These are phyloP conservation scores for Aspidiotus destructor DNA, from an alignment of 2,888 invertebrate species.

Conservation along the genomic window DNA sequence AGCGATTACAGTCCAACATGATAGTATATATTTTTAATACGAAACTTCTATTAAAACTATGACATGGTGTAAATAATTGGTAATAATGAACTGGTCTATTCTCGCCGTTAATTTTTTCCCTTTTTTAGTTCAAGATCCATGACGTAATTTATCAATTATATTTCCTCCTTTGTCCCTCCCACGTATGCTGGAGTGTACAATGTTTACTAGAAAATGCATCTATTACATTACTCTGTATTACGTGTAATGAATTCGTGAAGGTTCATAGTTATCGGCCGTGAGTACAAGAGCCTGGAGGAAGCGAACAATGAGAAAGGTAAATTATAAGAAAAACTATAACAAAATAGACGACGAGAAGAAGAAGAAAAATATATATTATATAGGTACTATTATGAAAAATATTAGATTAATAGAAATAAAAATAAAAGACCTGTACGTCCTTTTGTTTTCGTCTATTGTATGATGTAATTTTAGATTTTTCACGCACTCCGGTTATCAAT, in stretches of 20 bases:
- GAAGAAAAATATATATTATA: no score
- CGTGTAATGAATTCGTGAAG: constrained; percentile 33
- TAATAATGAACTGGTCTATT: constrained; percentile 31
- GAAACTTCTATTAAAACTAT: constrained; percentile 34
- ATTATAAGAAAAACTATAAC: constrained; percentile 21
- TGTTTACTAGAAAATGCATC: constrained; percentile 32
- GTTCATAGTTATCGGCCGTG: constrained; percentile 28
- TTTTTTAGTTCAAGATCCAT: constrained; percentile 32
- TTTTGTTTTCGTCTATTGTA: constrained; percentile 28
- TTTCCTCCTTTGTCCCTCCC: constrained; percentile 30
- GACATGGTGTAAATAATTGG: constrained; percentile 34
- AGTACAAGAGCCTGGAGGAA: constrained; percentile 19
- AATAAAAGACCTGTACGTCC: constrained; percentile 20
- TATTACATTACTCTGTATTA: constrained; percentile 27
- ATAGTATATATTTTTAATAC: constrained; percentile 28
- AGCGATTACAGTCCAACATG: constrained; percentile 29
- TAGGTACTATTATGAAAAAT: constrained; percentile 24
- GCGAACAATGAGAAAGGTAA: constrained; percentile 21
- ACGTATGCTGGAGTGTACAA: constrained; percentile 27
- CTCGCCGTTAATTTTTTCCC: constrained; percentile 32
- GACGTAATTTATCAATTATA: constrained; percentile 34
- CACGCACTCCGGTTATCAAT: constrained; percentile 20
- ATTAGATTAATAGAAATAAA: constrained; percentile 29
- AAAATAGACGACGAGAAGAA: constrained; percentile 24
- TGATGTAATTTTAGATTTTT: constrained; percentile 29